Conservation (phyloP, 2,797 vertebrate genomes). For the Bradypus variegatus region DNA sequence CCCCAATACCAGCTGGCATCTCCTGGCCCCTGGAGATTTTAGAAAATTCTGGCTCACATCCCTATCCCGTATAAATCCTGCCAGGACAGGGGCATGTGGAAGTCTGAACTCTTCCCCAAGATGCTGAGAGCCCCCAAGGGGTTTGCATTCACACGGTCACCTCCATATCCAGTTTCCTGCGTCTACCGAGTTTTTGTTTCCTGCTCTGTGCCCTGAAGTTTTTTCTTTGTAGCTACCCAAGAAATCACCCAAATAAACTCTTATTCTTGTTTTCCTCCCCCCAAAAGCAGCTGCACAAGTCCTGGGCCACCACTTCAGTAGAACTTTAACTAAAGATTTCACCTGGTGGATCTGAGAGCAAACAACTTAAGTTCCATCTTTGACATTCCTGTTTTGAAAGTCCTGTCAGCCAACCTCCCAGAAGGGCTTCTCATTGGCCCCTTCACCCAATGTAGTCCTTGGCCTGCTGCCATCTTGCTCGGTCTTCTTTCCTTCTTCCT, state of each 20-base stretch:
- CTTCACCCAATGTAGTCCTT: neutral
- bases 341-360: fast-evolving
- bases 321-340: too few species aligned
- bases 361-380: neutral
- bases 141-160: neutral
- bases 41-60: neutral
- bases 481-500: too few species aligned
- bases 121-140: too few species aligned
- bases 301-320: neutral
- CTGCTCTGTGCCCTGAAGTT: neutral
- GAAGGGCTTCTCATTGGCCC: neutral
- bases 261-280: neutral
- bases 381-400: neutral
- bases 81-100: too few species aligned
- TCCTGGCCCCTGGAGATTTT: neutral
- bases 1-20: neutral
- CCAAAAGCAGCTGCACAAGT: too few species aligned
- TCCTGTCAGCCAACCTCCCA: fast-evolving
- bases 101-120: neutral
- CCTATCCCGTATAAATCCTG: neutral
- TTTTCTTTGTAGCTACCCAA: neutral
- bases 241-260: neutral
- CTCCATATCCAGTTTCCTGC: neutral
- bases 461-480: neutral
- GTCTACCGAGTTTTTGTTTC: neutral